phyloP scores from a whole-genome alignment of 1,140 invertebrate species.

The Brachionus calyciflorus region DNA sequence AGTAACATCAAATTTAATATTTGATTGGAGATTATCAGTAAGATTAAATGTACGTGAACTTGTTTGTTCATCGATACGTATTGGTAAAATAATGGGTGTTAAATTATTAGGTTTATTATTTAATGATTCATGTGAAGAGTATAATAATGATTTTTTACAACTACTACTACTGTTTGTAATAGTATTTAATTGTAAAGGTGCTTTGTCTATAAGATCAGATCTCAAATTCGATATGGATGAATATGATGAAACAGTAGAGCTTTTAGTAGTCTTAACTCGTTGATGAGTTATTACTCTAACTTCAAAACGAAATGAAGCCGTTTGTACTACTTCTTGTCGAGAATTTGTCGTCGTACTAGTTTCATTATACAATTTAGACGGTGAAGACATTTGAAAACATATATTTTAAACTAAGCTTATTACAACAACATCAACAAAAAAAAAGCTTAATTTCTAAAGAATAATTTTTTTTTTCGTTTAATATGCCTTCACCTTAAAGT shows the following conservation, averaged over 20 bases:
- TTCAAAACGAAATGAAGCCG: constrained; percentile 15
- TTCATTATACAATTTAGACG: background rate
- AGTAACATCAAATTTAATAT: constrained; percentile 43
- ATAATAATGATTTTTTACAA: no score
- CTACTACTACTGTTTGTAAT: no score
- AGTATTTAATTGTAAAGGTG: no score
- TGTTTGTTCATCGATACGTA: background rate
- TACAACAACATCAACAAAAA: no score
- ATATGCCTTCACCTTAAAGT: no score
- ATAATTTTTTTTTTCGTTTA: no score
- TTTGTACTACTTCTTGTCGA: background rate
- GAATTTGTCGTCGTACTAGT: background rate
- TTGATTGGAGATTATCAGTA: constrained; percentile 18
- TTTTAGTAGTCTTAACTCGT: background rate
- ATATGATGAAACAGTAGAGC: background rate
- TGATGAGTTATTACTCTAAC: background rate
- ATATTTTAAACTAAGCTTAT: no score
- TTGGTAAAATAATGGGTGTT: background rate
- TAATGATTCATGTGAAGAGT: background rate
- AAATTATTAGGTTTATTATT: background rate
- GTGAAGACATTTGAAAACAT: background rate
- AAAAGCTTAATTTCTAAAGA: no score
- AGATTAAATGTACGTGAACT: constrained; percentile 11
- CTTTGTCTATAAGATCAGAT: no score
- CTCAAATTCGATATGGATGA: background rate